These are phyloP conservation scores for Boulengeromyrus knoepffleri DNA, from an alignment of 2,113 vertebrate genomes.

Conservation along the genomic window DNA sequence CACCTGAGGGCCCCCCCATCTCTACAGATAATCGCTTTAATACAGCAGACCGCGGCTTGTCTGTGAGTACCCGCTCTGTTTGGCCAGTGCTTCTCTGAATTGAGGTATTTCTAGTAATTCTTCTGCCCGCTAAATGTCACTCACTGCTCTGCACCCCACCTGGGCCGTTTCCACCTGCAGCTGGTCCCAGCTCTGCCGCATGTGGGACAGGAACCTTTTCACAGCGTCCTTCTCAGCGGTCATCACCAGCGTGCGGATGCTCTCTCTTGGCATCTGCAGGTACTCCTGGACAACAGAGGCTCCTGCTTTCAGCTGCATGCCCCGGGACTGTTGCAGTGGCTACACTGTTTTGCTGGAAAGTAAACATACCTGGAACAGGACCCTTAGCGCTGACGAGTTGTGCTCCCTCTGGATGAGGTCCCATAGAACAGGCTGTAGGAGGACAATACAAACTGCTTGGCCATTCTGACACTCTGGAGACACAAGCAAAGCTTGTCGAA, in stretches of 20 bases:
- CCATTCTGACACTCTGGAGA: background rate
- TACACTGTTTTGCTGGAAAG: background rate
- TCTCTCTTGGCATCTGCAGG: constrained; percentile 70
- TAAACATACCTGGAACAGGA: constrained; percentile 68
- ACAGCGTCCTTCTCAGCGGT: constrained; percentile 72
- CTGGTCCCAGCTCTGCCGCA: constrained; percentile 73
- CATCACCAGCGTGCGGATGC: constrained; percentile 71
- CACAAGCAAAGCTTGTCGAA: background rate
- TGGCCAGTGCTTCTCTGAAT: background rate
- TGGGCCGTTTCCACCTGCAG: constrained; percentile 62
- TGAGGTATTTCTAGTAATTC: background rate
- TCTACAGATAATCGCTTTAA: background rate
- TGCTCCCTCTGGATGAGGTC: constrained; percentile 72
- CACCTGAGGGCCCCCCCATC: background rate
- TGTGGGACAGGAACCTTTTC: constrained; percentile 68
- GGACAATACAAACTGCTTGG: constrained; percentile 12
- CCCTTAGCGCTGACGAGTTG: constrained; percentile 62
- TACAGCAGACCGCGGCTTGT: background rate
- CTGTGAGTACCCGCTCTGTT: background rate
- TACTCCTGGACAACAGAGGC: constrained; percentile 61
- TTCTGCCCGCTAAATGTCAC: background rate
- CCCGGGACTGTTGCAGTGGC: background rate
- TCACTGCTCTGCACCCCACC: constrained; percentile 39
- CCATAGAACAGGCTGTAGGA: constrained; percentile 69
- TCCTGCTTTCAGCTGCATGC: background rate